A percentile compares a stretch with the other conserved stretches of the same genome.
Evolutionary conservation across 2,888 invertebrate genomes (phyloP).

Genomic region (Chirona hameri): DNA sequence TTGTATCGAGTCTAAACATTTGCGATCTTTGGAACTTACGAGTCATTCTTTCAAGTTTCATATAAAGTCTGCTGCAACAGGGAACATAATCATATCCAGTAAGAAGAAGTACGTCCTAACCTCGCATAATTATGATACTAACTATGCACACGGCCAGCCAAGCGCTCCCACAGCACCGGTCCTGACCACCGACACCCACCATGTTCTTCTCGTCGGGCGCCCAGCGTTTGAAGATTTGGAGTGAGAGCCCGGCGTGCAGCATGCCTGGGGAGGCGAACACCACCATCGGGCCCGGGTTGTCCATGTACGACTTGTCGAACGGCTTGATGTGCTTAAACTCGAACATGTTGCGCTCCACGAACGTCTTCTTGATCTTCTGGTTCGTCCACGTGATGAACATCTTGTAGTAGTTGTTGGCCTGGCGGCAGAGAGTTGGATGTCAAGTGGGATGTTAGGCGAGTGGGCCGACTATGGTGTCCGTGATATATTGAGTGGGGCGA

Average conservation of each 20-base stretch:
- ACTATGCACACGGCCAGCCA: not conserved
- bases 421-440: too few species aligned
- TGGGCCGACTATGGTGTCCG: too few species aligned
- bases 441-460: not conserved
- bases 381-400: constrained; percentile 99
- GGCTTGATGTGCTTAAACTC: constrained; percentile 99
- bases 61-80: too few species aligned
- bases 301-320: constrained; percentile 89
- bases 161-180: too few species aligned
- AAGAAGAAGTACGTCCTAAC: too few species aligned
- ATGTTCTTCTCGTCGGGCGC: constrained; percentile 96
- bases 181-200: constrained; percentile 53
- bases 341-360: constrained; percentile 99
- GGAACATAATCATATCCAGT: too few species aligned
- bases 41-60: too few species aligned
- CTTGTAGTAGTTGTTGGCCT: constrained; percentile 96
- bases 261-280: constrained; percentile 99
- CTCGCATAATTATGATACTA: too few species aligned
- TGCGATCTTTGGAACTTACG: too few species aligned
- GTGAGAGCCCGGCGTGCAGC: constrained; percentile 91
- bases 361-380: constrained; percentile 98
- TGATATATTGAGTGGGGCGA: too few species aligned
- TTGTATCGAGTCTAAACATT: too few species aligned
- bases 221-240: constrained; percentile 98
- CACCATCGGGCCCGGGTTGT: constrained; percentile 97